A percentile compares a stretch with the other conserved stretches of the same genome.
Evolutionary conservation across 2,888 invertebrate species (phyloP).

Genomic region (Listrodromus nycthemerus): DNA sequence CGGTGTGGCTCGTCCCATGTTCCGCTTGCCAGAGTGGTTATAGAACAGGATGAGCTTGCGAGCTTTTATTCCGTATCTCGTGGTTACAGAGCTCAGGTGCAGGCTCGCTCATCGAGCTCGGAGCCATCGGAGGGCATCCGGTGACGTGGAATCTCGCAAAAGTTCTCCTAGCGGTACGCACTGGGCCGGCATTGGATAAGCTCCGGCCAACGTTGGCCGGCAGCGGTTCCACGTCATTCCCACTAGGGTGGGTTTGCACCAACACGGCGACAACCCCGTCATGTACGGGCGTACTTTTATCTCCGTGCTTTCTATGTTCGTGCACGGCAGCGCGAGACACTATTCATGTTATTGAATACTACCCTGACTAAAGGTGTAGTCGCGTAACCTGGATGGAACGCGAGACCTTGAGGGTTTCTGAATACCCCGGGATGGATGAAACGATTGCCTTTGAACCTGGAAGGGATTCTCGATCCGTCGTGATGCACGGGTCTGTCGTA

Average conservation of each 20-base stretch:
- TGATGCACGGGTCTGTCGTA: conserved; percentile 6
- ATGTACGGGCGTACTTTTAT: background rate
- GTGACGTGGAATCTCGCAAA: conserved; percentile 24
- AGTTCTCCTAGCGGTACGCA: conserved; percentile 1
- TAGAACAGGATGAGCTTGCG: conserved; percentile 31
- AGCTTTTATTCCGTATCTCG: conserved; percentile 25
- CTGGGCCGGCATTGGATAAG: background rate
- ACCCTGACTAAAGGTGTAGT: background rate
- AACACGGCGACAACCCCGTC: background rate
- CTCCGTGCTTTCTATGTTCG: background rate
- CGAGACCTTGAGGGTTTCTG: conserved; percentile 34
- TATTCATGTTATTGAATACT: background rate
- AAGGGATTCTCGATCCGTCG: conserved; percentile 29
- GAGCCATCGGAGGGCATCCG: conserved; percentile 21
- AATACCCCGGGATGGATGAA: conserved; percentile 39
- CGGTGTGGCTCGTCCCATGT: background rate
- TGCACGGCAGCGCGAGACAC: background rate
- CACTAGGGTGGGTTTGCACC: background rate
- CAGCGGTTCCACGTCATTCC: background rate
- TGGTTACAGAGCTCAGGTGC: conserved; percentile 8
- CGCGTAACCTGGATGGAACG: background rate
- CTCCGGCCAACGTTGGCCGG: background rate
- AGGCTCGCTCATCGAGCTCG: conserved; percentile 16
- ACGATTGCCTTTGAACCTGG: conserved; percentile 26
- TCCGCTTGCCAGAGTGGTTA: conserved; percentile 1